phyloP scores from a whole-genome alignment of 2,888 invertebrate genomes.

The Meiosimyza decipiens region DNA sequence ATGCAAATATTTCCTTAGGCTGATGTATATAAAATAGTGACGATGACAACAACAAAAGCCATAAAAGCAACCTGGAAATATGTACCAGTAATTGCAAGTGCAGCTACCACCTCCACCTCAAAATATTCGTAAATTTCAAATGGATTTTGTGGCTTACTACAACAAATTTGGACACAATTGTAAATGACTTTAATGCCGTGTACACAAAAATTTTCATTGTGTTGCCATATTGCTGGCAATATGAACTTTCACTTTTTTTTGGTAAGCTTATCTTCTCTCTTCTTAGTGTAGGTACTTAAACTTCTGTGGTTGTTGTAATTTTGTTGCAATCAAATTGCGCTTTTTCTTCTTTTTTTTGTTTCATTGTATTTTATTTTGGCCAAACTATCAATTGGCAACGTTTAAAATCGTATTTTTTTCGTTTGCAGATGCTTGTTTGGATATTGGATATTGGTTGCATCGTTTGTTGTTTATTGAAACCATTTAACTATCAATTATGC shows the following conservation, averaged over 20 bases:
- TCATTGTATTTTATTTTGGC: not conserved
- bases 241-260: constrained; percentile 58
- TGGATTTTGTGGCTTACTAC: constrained; percentile 23
- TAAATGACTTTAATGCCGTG: constrained; percentile 17
- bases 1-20: no score
- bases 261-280: constrained; percentile 3
- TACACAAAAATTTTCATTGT: not conserved
- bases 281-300: not conserved
- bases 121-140: constrained; percentile 13
- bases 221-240: constrained; percentile 36
- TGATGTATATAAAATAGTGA: constrained; percentile 1
- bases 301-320: constrained; percentile 6
- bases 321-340: constrained; percentile 19
- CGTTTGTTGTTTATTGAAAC: constrained; percentile 28
- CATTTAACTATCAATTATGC: constrained; percentile 57
- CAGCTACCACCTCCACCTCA: not conserved
- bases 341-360: not conserved
- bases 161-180: constrained; percentile 15
- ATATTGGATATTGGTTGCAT: not conserved
- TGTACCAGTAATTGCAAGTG: constrained; percentile 47
- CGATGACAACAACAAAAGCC: constrained; percentile 33
- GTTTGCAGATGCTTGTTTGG: constrained; percentile 8
- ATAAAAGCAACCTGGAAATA: constrained; percentile 43
- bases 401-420: constrained; percentile 1
- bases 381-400: not conserved